Evolutionary conservation across 2,113 vertebrate species (phyloP).

Genomic region (Dunckerocampus dactyliophorus): DNA sequence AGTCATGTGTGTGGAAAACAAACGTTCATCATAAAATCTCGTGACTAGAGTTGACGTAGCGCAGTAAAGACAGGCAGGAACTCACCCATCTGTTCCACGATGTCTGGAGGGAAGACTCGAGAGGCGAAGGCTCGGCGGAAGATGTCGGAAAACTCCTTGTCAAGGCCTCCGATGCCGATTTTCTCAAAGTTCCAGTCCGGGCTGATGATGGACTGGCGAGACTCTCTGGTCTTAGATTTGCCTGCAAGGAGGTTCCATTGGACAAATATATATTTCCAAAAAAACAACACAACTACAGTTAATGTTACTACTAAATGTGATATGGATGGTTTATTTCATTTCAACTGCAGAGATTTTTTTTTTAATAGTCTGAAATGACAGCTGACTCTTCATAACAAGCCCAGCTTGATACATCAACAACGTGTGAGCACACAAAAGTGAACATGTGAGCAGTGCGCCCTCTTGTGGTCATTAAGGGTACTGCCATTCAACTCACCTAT

Average conservation of each 20-base stretch:
- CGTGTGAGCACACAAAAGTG: too few species aligned
- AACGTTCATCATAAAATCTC: too few species aligned
- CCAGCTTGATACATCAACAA: too few species aligned
- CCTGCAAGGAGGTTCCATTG: conserved; percentile 62
- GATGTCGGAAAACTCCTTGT: conserved; percentile 96
- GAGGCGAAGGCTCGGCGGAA: conserved; percentile 96
- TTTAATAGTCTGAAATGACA: too few species aligned
- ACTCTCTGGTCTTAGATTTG: conserved; percentile 88
- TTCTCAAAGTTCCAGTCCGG: conserved; percentile 99
- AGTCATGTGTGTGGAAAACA: too few species aligned
- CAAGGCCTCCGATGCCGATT: conserved; percentile 96
- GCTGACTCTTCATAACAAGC: too few species aligned
- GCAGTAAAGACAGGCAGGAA: not conserved
- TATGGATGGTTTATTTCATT: too few species aligned
- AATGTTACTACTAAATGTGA: too few species aligned
- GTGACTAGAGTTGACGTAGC: too few species aligned
- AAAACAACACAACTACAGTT: not conserved
- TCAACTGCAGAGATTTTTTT: too few species aligned
- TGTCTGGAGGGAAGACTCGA: conserved; percentile 93
- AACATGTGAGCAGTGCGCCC: conserved; percentile 27
- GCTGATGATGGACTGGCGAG: conserved; percentile 95
- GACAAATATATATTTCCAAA: not conserved
- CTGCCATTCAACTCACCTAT: conserved; percentile 77
- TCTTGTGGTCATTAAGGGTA: conserved; percentile 36
- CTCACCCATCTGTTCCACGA: conserved; percentile 98